Conservation (phyloP, 1,140 invertebrate genomes). For the Ooceraea biroi region DNA sequence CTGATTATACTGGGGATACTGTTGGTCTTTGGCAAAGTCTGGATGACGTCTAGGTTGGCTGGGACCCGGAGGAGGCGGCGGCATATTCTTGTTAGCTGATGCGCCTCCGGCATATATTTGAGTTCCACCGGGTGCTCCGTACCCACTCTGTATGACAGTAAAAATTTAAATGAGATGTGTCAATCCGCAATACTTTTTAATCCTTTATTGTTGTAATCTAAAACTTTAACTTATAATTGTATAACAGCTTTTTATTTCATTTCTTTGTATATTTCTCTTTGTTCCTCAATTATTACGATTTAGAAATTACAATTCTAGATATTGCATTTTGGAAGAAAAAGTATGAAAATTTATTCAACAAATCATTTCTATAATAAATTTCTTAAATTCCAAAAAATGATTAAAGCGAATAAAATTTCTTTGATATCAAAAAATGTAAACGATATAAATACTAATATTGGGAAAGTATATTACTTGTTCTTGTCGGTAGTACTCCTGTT, state of each 20-base stretch:
- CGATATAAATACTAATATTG: slow-evolving; percentile 10
- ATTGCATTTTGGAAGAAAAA: no score
- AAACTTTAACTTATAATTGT: no score
- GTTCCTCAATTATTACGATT: no score
- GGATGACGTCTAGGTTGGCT: slow-evolving; percentile 93
- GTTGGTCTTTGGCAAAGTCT: slow-evolving; percentile 94
- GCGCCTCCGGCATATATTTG: slow-evolving; percentile 81
- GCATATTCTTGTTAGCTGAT: slow-evolving; percentile 88
- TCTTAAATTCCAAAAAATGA: slow-evolving; percentile 25
- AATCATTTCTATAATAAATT: background rate
- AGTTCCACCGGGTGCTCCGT: slow-evolving; percentile 80
- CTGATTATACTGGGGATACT: slow-evolving; percentile 88
- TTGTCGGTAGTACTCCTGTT: slow-evolving; percentile 85
- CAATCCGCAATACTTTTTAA: background rate
- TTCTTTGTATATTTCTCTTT: no score
- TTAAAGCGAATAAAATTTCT: background rate
- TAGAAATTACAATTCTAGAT: no score
- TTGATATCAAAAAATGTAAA: background rate
- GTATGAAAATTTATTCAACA: no score
- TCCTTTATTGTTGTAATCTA: no score
- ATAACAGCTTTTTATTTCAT: no score
- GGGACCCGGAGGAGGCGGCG: slow-evolving; percentile 88
- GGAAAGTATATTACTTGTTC: slow-evolving; percentile 81
- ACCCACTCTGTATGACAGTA: slow-evolving; percentile 73
- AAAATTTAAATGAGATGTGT: background rate